Evolutionary conservation across 2,888 invertebrate genomes (phyloP).

Genomic region (Apodemia duryi): DNA sequence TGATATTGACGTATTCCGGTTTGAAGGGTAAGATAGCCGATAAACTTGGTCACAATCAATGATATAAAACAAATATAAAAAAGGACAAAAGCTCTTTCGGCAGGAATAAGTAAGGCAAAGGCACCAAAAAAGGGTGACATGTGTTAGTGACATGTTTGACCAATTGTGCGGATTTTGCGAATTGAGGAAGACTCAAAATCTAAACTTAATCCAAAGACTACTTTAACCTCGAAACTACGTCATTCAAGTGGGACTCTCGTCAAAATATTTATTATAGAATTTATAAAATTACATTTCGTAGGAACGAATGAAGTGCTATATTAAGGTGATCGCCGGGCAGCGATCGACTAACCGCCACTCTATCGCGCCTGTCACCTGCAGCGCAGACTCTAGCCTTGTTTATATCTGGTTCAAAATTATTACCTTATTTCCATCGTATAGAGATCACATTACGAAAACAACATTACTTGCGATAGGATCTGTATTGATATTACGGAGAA

Average conservation of each 20-base stretch:
- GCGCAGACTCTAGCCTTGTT: conserved; percentile 33
- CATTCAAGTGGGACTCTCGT: too few species aligned
- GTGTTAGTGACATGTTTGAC: too few species aligned
- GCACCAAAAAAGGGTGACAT: too few species aligned
- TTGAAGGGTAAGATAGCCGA: too few species aligned
- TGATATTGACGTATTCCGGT: too few species aligned
- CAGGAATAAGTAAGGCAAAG: too few species aligned
- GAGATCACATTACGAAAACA: background rate
- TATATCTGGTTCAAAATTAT: conserved; percentile 10
- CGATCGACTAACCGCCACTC: conserved; percentile 62
- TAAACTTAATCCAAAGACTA: background rate
- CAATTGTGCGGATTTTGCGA: too few species aligned
- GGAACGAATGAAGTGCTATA: conserved; percentile 16
- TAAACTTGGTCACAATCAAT: too few species aligned
- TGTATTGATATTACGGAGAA: background rate
- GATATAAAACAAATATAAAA: too few species aligned
- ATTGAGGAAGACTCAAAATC: too few species aligned
- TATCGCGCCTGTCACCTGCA: conserved; percentile 59
- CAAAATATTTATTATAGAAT: too few species aligned
- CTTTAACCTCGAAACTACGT: conserved; percentile 4
- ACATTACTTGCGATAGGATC: background rate
- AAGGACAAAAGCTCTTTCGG: too few species aligned
- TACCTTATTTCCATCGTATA: background rate
- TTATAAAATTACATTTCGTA: conserved; percentile 13
- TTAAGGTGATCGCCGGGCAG: conserved; percentile 41